Base-by-base conservation (phyloP, 2,113 vertebrate genomes). In the Channa maculata region DNA sequence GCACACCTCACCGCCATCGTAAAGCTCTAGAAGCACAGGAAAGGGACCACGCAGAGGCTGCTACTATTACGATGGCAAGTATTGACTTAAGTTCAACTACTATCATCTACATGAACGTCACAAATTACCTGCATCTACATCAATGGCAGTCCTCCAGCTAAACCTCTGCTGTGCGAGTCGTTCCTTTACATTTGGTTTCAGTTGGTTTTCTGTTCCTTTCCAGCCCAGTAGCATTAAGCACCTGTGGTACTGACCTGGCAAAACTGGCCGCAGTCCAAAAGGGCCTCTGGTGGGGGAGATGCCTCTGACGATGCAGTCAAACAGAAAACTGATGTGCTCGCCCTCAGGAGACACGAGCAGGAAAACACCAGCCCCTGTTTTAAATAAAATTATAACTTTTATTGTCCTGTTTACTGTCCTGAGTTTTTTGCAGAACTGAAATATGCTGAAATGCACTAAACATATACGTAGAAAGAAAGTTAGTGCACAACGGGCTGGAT, bases 321-420 rank as follows among this genome's bases (percentile, higher is more conserved):
- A 98, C n/a, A 99, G 94, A 92, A 98, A 99, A 91, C 97, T 98
- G 95, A 99, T 99, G 91, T 96, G 96, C 89, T 99, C 97, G 5
- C 97, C 96, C 86, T 99, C 97, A 0, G 93, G 46, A 0, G 96
- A 97, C 10, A 96, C 93, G 15, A 99, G 91, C 90, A 99, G 95
- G 91, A 99, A 99, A 36, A 99, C 97, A 0, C 97, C 98, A 1
- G 97, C 96, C 97, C 98, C 98, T 99, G 95, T 15, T n/a, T 76
- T 60, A 65, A 80, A 57, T 2, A 84, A n/a, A 65, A 63, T 64
- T 78, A 57, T 2, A 84, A n/a, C 62, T 37, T 58, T 62, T 6
- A 15, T 85, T 48, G 24, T 24, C 24, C 24, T 24, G 24, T 24
- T 24, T 24, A 24, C 24, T 24, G 24, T 24, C 24, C 24, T 24